These are phyloP conservation scores for Podarcis raffonei DNA, from an alignment of 2,113 vertebrate species.

Conservation along the genomic window DNA sequence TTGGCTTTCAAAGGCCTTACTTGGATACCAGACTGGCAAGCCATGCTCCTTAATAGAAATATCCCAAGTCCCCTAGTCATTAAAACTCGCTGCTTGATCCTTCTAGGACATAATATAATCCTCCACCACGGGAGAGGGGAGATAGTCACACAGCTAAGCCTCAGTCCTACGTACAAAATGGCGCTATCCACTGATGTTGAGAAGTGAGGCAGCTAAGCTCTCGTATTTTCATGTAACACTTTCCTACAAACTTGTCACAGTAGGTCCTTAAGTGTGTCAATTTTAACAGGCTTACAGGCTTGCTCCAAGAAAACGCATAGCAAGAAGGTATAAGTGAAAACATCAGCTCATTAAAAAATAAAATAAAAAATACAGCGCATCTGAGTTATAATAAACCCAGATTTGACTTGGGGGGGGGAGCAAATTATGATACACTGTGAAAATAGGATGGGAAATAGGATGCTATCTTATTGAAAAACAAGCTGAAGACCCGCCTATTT, in stretches of 20 bases:
- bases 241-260: background rate
- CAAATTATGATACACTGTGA: no score
- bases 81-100: background rate
- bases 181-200: background rate
- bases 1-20: background rate
- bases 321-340: background rate
- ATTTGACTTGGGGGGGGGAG: background rate
- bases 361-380: background rate
- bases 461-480: background rate
- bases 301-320: background rate
- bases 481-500: background rate
- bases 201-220: background rate
- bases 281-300: background rate
- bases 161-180: background rate
- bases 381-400: background rate
- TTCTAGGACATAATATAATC: background rate
- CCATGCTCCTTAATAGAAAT: background rate
- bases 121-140: background rate
- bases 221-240: background rate
- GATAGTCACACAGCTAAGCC: background rate
- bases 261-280: background rate
- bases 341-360: rapidly evolving
- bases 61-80: background rate
- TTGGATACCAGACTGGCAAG: conserved; percentile 8
- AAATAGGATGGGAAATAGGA: background rate